Evolutionary conservation across 2,888 invertebrate genomes (phyloP).

Genomic region (Hypselothyrea guttata): DNA sequence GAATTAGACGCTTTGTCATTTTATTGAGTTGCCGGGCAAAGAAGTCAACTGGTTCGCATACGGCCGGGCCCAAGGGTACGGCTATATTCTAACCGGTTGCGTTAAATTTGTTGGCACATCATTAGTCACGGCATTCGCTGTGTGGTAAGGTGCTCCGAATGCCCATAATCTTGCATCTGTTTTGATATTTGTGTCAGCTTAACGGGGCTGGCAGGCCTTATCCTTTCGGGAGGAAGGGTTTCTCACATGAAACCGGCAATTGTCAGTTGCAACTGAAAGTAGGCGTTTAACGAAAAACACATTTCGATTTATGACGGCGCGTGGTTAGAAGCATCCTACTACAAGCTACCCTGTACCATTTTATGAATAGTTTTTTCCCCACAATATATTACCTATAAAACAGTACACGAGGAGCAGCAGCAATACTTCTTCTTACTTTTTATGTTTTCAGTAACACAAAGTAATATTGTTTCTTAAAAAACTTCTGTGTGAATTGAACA

Average conservation of each 20-base stretch:
- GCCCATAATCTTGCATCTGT: conserved; percentile 54
- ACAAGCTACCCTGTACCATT: too few species aligned
- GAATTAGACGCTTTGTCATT: conserved; percentile 78
- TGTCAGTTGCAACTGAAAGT: conserved; percentile 25
- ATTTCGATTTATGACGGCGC: conserved; percentile 53
- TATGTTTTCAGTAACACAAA: too few species aligned
- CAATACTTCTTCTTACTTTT: too few species aligned
- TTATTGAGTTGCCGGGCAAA: conserved; percentile 49
- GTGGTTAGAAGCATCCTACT: too few species aligned
- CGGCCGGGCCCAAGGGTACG: conserved; percentile 2
- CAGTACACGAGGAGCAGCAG: too few species aligned
- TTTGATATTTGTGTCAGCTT: conserved; percentile 49
- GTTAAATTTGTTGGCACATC: conserved; percentile 80
- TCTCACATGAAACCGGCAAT: conserved; percentile 22
- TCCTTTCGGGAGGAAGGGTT: conserved; percentile 36
- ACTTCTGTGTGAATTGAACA: too few species aligned
- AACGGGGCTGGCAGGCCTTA: neutral
- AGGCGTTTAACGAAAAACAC: conserved; percentile 22
- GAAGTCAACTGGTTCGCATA: conserved; percentile 41
- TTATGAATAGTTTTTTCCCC: too few species aligned
- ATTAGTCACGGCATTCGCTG: conserved; percentile 71
- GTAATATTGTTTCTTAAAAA: too few species aligned
- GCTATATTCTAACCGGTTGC: conserved; percentile 63
- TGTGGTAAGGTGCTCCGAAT: conserved; percentile 41
- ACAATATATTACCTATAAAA: too few species aligned